Evolutionary conservation across 1,140 invertebrate genomes (phyloP).

Genomic region (Cyphomyrmex costatus): DNA sequence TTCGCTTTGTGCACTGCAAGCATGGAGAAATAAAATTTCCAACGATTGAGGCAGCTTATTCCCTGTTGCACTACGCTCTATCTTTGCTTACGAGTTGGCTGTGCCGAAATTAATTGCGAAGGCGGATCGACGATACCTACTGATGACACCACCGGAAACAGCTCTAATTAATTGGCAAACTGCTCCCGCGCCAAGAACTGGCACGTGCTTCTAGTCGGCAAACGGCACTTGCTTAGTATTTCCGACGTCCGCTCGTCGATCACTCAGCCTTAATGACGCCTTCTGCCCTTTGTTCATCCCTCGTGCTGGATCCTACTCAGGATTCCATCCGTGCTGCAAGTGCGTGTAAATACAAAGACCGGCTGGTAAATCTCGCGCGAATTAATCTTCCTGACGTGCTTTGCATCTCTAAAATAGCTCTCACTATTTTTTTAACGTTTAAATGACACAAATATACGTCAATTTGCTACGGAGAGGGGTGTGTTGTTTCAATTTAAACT

Average conservation of each 20-base stretch:
- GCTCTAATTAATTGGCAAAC: slow-evolving; percentile 61
- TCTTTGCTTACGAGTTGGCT: slow-evolving; percentile 12
- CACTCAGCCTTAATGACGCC: slow-evolving; percentile 63
- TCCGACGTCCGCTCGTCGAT: slow-evolving; percentile 59
- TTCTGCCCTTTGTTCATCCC: slow-evolving; percentile 61
- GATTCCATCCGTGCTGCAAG: slow-evolving; percentile 39
- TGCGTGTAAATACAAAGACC: slow-evolving; percentile 61
- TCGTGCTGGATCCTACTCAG: slow-evolving; percentile 33
- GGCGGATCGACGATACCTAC: slow-evolving; percentile 53
- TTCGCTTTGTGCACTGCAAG: neutral
- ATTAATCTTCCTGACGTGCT: slow-evolving; percentile 62
- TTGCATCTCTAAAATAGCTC: slow-evolving; percentile 17
- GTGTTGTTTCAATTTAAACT: neutral
- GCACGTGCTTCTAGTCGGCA: slow-evolving; percentile 59
- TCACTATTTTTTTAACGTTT: slow-evolving; percentile 2
- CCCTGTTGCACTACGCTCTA: neutral
- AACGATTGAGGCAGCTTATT: neutral
- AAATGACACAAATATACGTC: neutral
- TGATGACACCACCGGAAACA: slow-evolving; percentile 59
- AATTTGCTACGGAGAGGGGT: neutral
- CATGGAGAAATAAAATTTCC: neutral
- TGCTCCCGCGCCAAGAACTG: slow-evolving; percentile 52
- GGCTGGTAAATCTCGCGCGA: slow-evolving; percentile 63
- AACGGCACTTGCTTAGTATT: slow-evolving; percentile 65
- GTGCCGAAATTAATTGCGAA: slow-evolving; percentile 55